Conservation (phyloP, 2,113 vertebrate genomes). For the Lophura nycthemera region DNA sequence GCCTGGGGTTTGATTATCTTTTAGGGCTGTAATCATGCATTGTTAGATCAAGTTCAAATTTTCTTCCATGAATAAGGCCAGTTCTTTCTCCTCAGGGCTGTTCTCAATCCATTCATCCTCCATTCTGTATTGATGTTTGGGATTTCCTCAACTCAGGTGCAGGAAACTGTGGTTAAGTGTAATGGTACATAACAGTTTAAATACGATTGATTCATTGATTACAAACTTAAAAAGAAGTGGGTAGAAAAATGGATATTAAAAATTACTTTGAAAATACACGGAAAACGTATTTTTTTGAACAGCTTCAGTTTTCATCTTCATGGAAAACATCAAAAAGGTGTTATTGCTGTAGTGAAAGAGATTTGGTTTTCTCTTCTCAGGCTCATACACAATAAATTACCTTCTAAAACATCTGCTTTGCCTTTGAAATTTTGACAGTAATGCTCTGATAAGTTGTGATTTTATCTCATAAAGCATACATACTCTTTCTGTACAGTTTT, state of each 20-base stretch:
- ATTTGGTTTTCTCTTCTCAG: background rate
- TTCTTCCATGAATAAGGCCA: background rate
- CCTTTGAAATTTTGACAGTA: background rate
- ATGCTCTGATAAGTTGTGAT: background rate
- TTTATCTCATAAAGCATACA: background rate
- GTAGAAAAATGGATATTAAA: background rate
- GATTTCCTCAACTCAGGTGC: background rate
- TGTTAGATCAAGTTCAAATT: background rate
- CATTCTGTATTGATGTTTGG: background rate
- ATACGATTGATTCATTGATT: background rate
- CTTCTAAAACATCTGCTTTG: background rate
- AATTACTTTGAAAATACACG: background rate
- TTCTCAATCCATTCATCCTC: background rate
- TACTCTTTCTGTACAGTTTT: background rate
- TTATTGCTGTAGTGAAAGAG: background rate
- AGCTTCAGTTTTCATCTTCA: background rate
- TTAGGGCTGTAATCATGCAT: background rate
- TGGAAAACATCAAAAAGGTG: background rate
- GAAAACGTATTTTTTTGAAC: background rate
- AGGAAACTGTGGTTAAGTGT: background rate
- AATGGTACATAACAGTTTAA: background rate
- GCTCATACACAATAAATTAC: background rate
- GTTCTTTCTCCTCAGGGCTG: background rate
- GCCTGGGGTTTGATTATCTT: background rate
- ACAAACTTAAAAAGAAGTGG: background rate